Evolutionary conservation across 2,888 invertebrate genomes (phyloP).

Genomic region (Branchellion lobata): DNA sequence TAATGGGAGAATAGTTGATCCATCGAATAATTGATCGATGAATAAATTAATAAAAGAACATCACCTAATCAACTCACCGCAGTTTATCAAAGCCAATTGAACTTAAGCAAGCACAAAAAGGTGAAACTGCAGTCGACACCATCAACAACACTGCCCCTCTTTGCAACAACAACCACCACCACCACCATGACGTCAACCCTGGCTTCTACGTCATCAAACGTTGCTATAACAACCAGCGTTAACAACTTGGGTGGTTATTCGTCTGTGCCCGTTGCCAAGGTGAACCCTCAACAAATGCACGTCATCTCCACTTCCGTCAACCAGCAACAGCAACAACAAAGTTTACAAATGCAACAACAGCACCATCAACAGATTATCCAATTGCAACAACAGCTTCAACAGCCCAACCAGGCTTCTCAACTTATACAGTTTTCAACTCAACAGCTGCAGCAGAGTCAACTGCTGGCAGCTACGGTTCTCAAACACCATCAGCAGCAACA

Average conservation of each 20-base stretch:
- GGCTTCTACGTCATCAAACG: not conserved
- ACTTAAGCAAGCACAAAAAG: conserved; percentile 32
- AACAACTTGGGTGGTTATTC: not conserved
- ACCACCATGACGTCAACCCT: not conserved
- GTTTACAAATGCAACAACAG: not conserved
- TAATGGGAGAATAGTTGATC: no score
- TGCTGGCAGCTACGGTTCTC: not conserved
- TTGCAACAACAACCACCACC: conserved; percentile 4
- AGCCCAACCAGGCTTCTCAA: not conserved
- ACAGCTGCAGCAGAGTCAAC: not conserved
- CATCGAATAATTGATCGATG: no score
- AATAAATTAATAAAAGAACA: not conserved
- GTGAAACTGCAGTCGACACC: conserved; percentile 34
- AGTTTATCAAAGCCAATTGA: conserved; percentile 18
- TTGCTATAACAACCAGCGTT: not conserved
- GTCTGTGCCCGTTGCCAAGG: not conserved
- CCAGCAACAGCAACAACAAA: conserved; percentile 29
- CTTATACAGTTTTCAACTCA: conserved; percentile 1
- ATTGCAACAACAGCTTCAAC: conserved; percentile 23
- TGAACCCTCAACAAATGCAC: conserved; percentile 29
- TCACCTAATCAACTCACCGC: not conserved
- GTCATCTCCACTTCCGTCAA: conserved; percentile 13
- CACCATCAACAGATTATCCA: conserved; percentile 13
- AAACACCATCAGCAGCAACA: conserved; percentile 1
- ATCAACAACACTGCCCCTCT: not conserved